Conservation (phyloP, 2,888 invertebrate species). For the Diaperis boleti region DNA sequence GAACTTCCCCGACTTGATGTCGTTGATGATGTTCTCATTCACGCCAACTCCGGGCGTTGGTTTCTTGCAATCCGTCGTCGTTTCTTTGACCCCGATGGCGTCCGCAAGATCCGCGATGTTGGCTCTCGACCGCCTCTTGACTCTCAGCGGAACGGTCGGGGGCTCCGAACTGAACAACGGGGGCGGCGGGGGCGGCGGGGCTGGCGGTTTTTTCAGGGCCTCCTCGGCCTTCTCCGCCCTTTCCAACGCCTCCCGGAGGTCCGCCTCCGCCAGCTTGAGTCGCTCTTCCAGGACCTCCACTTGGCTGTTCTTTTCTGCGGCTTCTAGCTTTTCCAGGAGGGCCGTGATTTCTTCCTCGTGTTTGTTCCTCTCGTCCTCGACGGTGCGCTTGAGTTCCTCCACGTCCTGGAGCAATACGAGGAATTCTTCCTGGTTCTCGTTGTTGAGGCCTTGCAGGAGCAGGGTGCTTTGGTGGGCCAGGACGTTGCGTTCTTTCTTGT, state of each 20-base stretch:
- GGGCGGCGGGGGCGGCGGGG: slow-evolving; percentile 56
- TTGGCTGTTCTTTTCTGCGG: slow-evolving; percentile 76
- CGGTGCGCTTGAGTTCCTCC: slow-evolving; percentile 71
- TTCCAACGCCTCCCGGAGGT: slow-evolving; percentile 72
- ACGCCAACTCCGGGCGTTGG: slow-evolving; percentile 72
- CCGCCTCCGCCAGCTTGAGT: slow-evolving; percentile 76
- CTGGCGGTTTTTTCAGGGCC: slow-evolving; percentile 67
- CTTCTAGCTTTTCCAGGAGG: slow-evolving; percentile 72
- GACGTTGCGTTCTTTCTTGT: slow-evolving; percentile 74
- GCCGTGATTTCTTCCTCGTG: slow-evolving; percentile 72
- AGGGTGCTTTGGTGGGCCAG: slow-evolving; percentile 76
- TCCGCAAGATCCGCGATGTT: slow-evolving; percentile 57
- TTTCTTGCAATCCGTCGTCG: slow-evolving; percentile 45
- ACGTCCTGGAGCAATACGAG: slow-evolving; percentile 73
- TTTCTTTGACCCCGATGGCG: slow-evolving; percentile 50
- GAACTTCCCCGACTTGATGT: slow-evolving; percentile 82
- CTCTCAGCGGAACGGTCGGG: slow-evolving; percentile 69
- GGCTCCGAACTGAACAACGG: slow-evolving; percentile 61
- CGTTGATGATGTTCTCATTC: slow-evolving; percentile 79
- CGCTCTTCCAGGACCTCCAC: slow-evolving; percentile 79
- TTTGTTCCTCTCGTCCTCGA: slow-evolving; percentile 73
- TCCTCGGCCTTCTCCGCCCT: slow-evolving; percentile 72
- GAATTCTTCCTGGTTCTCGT: slow-evolving; percentile 69
- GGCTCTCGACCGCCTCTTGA: slow-evolving; percentile 65
- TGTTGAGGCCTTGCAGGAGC: slow-evolving; percentile 73